Evolutionary conservation across 2,888 invertebrate species (phyloP), one percentile per base, ranked within the genome.

Genomic region (Teleogryllus oceanicus): DNA sequence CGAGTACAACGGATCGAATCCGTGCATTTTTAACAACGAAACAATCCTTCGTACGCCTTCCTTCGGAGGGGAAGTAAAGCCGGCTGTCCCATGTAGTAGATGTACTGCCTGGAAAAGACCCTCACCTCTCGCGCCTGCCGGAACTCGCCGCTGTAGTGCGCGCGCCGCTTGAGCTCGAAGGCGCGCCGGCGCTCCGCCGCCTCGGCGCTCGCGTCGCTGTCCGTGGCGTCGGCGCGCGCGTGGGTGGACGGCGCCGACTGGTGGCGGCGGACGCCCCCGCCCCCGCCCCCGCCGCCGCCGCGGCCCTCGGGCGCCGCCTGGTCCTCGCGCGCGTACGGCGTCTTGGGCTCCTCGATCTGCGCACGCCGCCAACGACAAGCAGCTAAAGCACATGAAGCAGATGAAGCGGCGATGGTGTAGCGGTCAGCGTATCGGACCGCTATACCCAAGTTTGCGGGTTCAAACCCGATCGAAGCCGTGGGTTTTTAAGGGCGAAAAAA

Each of bases 141-240:
- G n/a, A 62, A 62, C n/a, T 62, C 62, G 13, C 62, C 62, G n/a
- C 62, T 62, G 62, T 62, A 62, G n/a, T 62, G 62, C n/a, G 62
- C 62, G 16, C 62, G 62, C 0, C 62, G 62, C 62, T 62, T 62
- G 4, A 13, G 62, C n/a, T 62, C 62, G 62, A 62, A 62, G 16
- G 62, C 62, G 13, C 62, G 13, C 62, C 62, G 62, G 13, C 62
- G 13, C n/a, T 62, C 62, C 62, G n/a, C 62, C 10, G 62, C 62
- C n/a, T 62, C 62, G 4, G 62, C 62, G 62, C 62, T 62, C 62
- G 16, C 4, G 62, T 62, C 62, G 62, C n/a, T 4, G n/a, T 62
- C 62, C 62, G 62, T 18, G 8, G 16, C 62, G 16, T 18, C 62
- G 62, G 16, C 62, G 4, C 62, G 16, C 62, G 62, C 1, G 62